These are phyloP conservation scores for Oikopleura dioica DNA, from an alignment of 23 tunicate genomes.

Conservation along the genomic window DNA sequence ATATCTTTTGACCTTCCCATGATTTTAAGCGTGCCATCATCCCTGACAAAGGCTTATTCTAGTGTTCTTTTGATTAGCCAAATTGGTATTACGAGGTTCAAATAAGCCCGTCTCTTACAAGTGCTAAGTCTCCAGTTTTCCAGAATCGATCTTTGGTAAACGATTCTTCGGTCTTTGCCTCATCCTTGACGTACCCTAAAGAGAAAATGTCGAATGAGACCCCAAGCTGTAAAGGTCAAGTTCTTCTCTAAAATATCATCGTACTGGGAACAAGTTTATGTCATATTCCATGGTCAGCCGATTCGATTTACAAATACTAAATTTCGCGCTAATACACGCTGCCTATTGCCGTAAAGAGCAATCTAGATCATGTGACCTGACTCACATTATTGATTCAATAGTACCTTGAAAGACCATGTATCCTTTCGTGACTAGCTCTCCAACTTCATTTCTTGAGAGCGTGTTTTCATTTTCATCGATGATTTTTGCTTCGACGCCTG, in stretches of 20 bases:
- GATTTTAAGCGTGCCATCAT: neutral
- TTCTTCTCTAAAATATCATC: no score
- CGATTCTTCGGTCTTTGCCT: neutral
- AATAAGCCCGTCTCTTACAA: no score
- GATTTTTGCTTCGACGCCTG: constrained; percentile 33
- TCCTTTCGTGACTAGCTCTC: constrained; percentile 1
- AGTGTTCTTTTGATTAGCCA: neutral
- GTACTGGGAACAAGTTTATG: no score
- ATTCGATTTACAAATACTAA: no score
- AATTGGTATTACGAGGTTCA: no score
- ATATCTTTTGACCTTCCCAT: constrained; percentile 1
- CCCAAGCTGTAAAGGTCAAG: no score
- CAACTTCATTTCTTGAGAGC: neutral
- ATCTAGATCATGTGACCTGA: no score
- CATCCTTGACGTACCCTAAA: neutral
- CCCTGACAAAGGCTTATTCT: neutral
- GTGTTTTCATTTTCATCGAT: constrained; percentile 16
- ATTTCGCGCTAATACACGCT: no score
- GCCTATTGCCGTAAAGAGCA: no score
- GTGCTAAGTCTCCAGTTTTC: constrained; percentile 11
- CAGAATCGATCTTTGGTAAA: neutral
- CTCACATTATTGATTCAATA: no score
- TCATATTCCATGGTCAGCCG: no score
- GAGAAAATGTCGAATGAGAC: no score
- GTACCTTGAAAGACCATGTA: neutral